Conservation (phyloP, 2,888 invertebrate species). For the Oscheius sp. region DNA sequence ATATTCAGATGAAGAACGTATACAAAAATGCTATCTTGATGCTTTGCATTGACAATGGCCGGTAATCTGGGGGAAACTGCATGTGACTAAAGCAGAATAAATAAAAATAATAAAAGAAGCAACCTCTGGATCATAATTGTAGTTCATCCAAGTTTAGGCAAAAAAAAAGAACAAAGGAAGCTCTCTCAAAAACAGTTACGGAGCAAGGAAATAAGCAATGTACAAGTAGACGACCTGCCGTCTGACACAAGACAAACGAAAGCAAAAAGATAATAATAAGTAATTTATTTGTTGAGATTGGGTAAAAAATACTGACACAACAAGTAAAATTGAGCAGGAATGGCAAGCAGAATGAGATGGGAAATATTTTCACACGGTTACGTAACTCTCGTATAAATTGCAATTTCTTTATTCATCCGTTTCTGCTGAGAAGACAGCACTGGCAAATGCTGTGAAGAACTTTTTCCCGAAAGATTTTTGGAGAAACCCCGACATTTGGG, state of each 20-base stretch:
- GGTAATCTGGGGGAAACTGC: neutral
- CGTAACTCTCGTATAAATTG: no score
- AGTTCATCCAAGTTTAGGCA: neutral
- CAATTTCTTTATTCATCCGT: no score
- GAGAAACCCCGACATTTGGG: neutral
- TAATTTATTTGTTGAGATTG: no score
- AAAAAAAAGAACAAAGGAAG: neutral
- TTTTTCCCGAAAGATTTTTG: no score
- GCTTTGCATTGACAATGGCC: slow-evolving; percentile 9
- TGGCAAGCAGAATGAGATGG: no score
- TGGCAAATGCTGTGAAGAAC: no score
- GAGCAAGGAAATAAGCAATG: neutral
- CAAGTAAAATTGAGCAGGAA: no score
- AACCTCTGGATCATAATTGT: neutral
- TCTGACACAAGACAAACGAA: neutral
- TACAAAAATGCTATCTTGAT: neutral
- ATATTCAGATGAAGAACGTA: neutral
- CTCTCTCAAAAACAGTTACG: neutral
- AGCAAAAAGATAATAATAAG: no score
- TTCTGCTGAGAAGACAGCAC: no score
- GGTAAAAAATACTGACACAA: no score
- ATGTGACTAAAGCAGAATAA: neutral
- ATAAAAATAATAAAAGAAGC: neutral
- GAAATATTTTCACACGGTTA: no score
- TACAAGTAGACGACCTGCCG: neutral